These are phyloP conservation scores for Zaprionus vittiger DNA, from an alignment of 1,140 invertebrate genomes.

Conservation along the genomic window DNA sequence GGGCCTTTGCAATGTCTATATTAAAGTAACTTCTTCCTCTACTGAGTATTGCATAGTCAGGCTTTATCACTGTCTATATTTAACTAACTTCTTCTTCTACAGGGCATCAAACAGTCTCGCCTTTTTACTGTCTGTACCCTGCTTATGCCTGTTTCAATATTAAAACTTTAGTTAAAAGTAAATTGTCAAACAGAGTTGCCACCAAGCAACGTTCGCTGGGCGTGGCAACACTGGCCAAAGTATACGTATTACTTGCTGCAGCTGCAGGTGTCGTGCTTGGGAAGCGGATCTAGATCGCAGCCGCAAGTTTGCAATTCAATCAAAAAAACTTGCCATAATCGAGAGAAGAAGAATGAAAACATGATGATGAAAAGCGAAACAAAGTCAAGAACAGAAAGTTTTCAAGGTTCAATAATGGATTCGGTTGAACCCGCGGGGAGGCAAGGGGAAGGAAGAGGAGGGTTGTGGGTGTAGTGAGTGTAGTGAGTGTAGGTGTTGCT, in stretches of 20 bases:
- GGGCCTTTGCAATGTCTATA: no score
- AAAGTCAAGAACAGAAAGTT: constrained; percentile 16
- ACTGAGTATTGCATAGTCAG: no score
- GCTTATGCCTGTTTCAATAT: no score
- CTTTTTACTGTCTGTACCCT: no score
- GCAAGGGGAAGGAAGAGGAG: neutral
- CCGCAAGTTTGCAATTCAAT: constrained; percentile 11
- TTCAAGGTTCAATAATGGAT: constrained; percentile 2
- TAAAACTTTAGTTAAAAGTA: no score
- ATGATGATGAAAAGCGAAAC: neutral
- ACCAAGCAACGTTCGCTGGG: neutral
- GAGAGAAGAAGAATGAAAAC: neutral
- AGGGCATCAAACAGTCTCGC: no score
- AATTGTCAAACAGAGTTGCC: no score
- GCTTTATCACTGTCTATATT: no score
- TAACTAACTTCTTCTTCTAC: no score
- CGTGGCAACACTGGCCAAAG: neutral
- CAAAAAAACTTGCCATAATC: constrained; percentile 27
- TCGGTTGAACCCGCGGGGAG: no score
- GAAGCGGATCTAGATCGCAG: neutral
- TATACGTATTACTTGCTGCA: neutral
- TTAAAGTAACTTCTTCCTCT: no score
- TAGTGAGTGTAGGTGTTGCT: neutral
- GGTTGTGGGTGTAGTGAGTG: neutral
- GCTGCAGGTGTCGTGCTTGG: neutral